phyloP scores from a whole-genome alignment of 2,113 vertebrate genomes.

The Eurystomus gularis region DNA sequence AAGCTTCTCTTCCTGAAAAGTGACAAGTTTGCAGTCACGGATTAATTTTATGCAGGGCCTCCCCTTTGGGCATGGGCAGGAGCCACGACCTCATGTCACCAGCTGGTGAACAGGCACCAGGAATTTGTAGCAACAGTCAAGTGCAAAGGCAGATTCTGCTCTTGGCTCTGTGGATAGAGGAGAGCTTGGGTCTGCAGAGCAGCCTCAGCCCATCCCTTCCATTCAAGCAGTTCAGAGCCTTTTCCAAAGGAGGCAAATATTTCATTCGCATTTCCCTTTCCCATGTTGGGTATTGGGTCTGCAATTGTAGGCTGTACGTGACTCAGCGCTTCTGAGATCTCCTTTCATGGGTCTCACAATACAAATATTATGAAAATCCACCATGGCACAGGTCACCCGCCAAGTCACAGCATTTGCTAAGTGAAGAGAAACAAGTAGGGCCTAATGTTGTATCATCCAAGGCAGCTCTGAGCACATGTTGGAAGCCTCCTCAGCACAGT shows the following conservation, averaged over 20 bases:
- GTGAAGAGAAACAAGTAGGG: neutral
- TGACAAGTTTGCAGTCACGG: neutral
- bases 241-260: neutral
- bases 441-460: neutral
- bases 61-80: neutral
- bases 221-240: neutral
- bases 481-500: neutral
- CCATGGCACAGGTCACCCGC: neutral
- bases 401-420: neutral
- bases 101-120: neutral
- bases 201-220: neutral
- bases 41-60: neutral
- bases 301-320: neutral
- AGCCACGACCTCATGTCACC: neutral
- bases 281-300: fast-evolving
- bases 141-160: neutral
- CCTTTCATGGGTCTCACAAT: neutral
- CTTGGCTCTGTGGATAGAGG: fast-evolving
- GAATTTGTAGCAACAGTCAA: neutral
- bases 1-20: neutral
- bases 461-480: neutral
- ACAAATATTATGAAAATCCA: neutral
- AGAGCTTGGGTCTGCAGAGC: neutral
- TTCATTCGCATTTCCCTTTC: conserved; percentile 17
- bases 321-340: neutral